A percentile compares a stretch with the other conserved stretches of the same genome.
These are phyloP conservation scores for Pseudotriccus pelzelni DNA, from an alignment of 2,797 vertebrate species.

Conservation along the genomic window DNA sequence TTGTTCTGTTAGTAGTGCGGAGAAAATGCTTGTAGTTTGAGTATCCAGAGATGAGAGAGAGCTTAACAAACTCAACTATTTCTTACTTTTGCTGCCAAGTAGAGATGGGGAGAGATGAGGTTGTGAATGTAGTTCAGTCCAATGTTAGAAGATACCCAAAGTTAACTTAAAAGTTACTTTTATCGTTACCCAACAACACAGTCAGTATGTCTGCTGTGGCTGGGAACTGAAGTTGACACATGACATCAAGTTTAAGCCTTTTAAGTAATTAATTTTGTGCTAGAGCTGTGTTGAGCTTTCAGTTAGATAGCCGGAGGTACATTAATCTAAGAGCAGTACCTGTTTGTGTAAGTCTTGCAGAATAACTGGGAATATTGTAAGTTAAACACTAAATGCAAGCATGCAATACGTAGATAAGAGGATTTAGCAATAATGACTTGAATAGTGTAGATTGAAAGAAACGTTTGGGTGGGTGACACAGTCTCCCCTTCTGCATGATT, in stretches of 20 bases:
- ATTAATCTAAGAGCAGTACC: neutral
- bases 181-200: neutral
- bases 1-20: neutral
- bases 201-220: neutral
- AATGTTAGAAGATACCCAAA: neutral
- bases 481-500: neutral
- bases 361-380: neutral
- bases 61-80: neutral
- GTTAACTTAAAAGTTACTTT: neutral
- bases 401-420: slow-evolving; percentile 42
- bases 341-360: neutral
- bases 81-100: neutral
- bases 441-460: slow-evolving; percentile 17
- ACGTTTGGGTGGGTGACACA: neutral
- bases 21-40: neutral
- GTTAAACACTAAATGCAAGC: neutral
- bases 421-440: slow-evolving; percentile 34
- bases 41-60: neutral
- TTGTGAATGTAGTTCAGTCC: neutral
- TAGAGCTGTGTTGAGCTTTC: neutral
- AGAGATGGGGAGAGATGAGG: neutral
- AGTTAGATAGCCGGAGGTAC: neutral
- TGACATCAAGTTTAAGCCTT: neutral
- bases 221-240: neutral
- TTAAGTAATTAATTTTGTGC: neutral